Evolutionary conservation across 2,797 vertebrate genomes (phyloP).

Genomic region (Pampus argenteus): DNA sequence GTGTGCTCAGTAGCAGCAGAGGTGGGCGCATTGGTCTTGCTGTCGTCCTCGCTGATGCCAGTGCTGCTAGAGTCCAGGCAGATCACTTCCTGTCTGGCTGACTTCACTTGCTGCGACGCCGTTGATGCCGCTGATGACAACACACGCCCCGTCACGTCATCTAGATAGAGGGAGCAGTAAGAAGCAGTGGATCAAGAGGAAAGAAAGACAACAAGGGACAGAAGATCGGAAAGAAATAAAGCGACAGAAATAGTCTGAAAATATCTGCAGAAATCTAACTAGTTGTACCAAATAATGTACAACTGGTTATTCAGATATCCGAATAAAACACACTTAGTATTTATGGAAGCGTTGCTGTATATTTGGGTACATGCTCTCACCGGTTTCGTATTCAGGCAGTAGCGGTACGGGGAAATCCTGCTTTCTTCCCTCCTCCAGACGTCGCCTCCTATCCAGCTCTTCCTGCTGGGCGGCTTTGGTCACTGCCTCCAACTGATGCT

Average conservation of each 20-base stretch:
- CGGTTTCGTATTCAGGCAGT: constrained; percentile 87
- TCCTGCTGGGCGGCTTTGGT: constrained; percentile 96
- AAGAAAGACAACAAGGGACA: background rate
- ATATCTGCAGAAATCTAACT: too few species aligned
- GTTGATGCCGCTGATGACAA: constrained; percentile 39
- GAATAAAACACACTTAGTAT: too few species aligned
- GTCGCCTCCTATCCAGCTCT: constrained; percentile 92
- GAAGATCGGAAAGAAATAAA: background rate
- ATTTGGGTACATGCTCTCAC: constrained; percentile 72
- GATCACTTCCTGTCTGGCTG: constrained; percentile 86
- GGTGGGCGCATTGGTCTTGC: constrained; percentile 61
- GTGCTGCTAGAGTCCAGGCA: constrained; percentile 84
- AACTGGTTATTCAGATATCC: too few species aligned
- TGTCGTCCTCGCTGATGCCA: constrained; percentile 78
- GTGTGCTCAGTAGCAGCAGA: constrained; percentile 27
- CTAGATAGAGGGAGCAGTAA: constrained; percentile 67
- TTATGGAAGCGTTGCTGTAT: background rate
- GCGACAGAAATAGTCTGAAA: background rate
- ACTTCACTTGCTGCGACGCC: constrained; percentile 68
- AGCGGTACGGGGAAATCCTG: constrained; percentile 86
- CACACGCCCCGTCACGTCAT: constrained; percentile 85
- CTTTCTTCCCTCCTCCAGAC: constrained; percentile 91
- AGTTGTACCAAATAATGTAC: too few species aligned
- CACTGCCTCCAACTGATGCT: constrained; percentile 93
- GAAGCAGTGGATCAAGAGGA: background rate